Evolutionary conservation across 2,797 vertebrate genomes (phyloP).

Genomic region (Mormyrus proboscirostris): DNA sequence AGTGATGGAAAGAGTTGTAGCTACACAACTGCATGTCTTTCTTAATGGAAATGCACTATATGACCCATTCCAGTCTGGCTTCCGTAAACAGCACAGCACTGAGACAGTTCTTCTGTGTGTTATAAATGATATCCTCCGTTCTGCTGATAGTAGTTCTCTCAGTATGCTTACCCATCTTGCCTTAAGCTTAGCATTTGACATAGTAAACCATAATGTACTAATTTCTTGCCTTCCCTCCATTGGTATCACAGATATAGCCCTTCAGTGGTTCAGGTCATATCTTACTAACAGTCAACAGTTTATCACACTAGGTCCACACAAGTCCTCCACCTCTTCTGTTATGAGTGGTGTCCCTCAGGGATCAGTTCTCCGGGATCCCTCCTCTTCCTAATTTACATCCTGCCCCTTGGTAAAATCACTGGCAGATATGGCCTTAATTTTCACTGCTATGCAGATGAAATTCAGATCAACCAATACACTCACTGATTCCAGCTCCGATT

Average conservation of each 20-base stretch:
- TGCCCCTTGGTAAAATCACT: not conserved
- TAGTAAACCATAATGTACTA: not conserved
- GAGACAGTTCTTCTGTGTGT: not conserved
- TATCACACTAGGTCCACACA: not conserved
- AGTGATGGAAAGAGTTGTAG: not conserved
- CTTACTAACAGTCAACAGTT: not conserved
- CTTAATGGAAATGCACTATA: not conserved
- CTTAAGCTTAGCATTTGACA: not conserved
- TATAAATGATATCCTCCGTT: not conserved
- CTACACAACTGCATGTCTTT: not conserved
- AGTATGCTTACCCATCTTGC: not conserved
- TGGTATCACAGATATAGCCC: not conserved
- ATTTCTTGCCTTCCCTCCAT: not conserved
- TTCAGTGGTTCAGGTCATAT: not conserved
- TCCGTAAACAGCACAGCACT: not conserved
- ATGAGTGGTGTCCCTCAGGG: not conserved
- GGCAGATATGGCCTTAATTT: not conserved
- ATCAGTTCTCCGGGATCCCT: not conserved
- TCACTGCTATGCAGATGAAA: not conserved
- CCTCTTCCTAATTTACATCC: not conserved
- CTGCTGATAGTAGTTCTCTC: not conserved
- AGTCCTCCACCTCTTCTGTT: not conserved
- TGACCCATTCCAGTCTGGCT: not conserved
- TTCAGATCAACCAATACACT: not conserved
- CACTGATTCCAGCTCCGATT: not conserved